Evolutionary conservation across 2,888 invertebrate genomes (phyloP), one percentile per base, ranked within the genome.

Genomic region (Malachius bipustulatus): DNA sequence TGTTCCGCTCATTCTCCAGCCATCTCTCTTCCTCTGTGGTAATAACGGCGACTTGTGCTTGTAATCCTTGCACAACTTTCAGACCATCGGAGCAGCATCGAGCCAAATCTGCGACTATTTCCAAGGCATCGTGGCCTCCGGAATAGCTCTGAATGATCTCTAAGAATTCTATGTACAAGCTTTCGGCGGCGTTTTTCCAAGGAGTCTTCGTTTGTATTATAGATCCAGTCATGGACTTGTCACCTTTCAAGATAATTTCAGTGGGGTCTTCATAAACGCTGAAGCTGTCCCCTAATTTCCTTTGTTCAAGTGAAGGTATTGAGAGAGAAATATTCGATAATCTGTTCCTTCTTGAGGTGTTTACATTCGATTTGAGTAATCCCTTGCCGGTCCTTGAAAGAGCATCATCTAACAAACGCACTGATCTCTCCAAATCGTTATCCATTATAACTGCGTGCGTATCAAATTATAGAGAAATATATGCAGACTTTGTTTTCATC

Each of bases 1-100:
- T 90, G 52, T 87, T 83, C 16, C 82, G 73, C 57, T 94, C 94
- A 50, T 81, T 77, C 41, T 81, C 77, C 24, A 93, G 52, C 75
- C 75, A 77, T 15, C 38, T 38, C 37, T 59, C 59, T 39, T 56
- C 54, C 26, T 54, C 48, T 3, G 45, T 24, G 14, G 38, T 33
- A n/a, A 42, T 35, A 26, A 49, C 36, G 16, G 52, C 47, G 14
- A 57, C 54, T 47, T 60, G 59, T 1, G 56, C 48, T 46, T 60
- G 59, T 34, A 61, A 46, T n/a, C 54, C 51, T 40, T 52, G 48
- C 26, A 62, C 48, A 16, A 62, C 54, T 40, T 55, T 54, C 13
- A 62, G 47, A 9, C 58, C 54, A 48, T 64, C 62, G 1, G 58
- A 54, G 45, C 63, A 62, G 40, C 59, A 60, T 24, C 57, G 47